Percentiles rank a stretch among this genome's conserved stretches.
These are phyloP conservation scores for Catharus minimus DNA, from an alignment of 2,113 vertebrate species.

Conservation along the genomic window DNA sequence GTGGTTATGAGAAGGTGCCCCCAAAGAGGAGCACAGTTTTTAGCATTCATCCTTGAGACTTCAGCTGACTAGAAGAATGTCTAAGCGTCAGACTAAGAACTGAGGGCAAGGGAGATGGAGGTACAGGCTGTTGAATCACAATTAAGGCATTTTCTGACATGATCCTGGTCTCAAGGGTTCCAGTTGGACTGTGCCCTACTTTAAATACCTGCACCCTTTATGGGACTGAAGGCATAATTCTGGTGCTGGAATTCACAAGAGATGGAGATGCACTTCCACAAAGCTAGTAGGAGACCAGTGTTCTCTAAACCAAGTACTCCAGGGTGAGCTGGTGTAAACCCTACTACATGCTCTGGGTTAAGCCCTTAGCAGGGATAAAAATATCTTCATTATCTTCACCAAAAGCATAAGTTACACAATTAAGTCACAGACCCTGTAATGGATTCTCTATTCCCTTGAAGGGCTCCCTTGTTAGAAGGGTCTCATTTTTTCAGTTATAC, in stretches of 20 bases:
- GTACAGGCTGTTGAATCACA: not conserved
- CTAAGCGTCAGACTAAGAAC: not conserved
- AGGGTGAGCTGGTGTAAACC: not conserved
- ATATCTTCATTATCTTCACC: not conserved
- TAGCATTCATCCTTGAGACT: not conserved
- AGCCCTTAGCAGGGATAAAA: not conserved
- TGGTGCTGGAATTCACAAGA: not conserved
- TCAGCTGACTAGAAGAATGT: not conserved
- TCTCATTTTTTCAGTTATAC: not conserved
- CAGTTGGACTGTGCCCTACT: not conserved
- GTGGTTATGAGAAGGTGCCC: not conserved
- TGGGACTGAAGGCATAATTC: not conserved
- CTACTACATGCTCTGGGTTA: not conserved
- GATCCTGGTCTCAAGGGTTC: not conserved
- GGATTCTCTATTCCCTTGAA: not conserved
- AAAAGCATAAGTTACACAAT: not conserved
- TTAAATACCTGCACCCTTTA: not conserved
- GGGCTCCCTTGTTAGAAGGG: not conserved
- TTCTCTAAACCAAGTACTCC: not conserved
- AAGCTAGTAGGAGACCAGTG: not conserved
- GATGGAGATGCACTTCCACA: not conserved
- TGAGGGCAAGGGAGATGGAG: not conserved
- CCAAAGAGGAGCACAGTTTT: not conserved
- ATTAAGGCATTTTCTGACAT: not conserved
- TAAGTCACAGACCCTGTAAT: not conserved